A percentile compares a stretch with the other conserved stretches of the same genome.
These are phyloP conservation scores for Pseudorasbora parva DNA, from an alignment of 2,113 vertebrate genomes.

Conservation along the genomic window DNA sequence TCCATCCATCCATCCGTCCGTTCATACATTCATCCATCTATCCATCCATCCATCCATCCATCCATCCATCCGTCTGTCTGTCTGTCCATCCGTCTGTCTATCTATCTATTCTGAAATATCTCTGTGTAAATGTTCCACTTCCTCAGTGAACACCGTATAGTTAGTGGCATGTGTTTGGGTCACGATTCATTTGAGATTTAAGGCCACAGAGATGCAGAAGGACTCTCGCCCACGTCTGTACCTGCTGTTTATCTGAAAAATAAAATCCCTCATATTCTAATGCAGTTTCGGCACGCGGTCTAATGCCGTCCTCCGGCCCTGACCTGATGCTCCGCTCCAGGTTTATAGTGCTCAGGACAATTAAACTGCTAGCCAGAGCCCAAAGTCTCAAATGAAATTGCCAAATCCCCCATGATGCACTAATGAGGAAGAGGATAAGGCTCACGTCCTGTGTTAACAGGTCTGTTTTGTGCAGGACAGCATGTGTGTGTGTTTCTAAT, in stretches of 20 bases:
- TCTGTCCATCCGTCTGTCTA: no score
- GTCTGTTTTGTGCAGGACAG: slow-evolving; percentile 13
- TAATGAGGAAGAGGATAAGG: slow-evolving; percentile 33
- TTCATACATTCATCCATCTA: neutral
- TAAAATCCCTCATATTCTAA: no score
- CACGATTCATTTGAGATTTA: neutral
- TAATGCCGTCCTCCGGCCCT: neutral
- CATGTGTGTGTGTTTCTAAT: slow-evolving; percentile 11
- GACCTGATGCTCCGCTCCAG: neutral
- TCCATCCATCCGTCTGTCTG: no score
- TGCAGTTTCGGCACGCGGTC: neutral
- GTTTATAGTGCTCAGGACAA: neutral
- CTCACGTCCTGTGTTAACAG: slow-evolving; percentile 44
- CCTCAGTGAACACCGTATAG: neutral
- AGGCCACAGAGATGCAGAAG: neutral
- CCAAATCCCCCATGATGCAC: slow-evolving; percentile 31
- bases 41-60: neutral
- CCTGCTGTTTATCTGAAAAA: neutral
- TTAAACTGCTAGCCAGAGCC: neutral
- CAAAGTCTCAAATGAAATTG: neutral
- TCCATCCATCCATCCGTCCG: neutral
- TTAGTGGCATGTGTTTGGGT: neutral
- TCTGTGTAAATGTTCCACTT: neutral
- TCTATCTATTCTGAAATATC: no score
- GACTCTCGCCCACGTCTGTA: neutral